Evolutionary conservation across 2,797 vertebrate species (phyloP), one percentile per base, ranked within the genome.

Genomic region (Peromyscus nudipes): DNA sequence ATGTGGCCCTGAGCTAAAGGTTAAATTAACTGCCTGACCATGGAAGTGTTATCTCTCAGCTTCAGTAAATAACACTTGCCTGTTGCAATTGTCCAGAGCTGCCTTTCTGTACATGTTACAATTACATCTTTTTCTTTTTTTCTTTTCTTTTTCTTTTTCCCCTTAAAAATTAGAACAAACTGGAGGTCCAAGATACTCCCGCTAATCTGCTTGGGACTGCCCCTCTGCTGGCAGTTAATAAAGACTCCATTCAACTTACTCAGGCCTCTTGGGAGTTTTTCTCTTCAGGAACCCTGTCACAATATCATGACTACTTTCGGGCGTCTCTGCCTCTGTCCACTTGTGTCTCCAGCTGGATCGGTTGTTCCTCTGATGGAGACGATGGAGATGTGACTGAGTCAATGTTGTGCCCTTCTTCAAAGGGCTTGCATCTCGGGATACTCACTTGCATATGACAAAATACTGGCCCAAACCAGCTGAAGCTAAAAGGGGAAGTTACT

Each of bases 361-460:
- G 19, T n/a, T 67, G 43, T 29, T 49, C 13, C 1, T 49, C 82
- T 46, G 57, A 27, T 40, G 49, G 27, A 79, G 52, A 91, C 5
- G 2, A 14, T 57, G 49, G 27, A 79, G 52, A 91, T 7, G 3
- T 14, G 49, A 10, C 31, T n/a, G 19, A 67, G 23, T 75, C 31
- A n/a, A 25, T 73, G 29, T 40, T 69, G 1, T 46, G 10, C 25
- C 34, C 49, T 34, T 23, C 52, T 49, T 64, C 75, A n/a, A 73
- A 75, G 17, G 16, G 55, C 31, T 8, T 23, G 55, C 4, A 46
- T 76, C 34, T 81, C 65, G 37, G 52, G 67, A 83, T 40, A 80
- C 17, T 64, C 55, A 67, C 37, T 84, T 88, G 11, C 52, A 84
- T 57, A 37, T 86, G 81, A 87, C 46, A 92, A 75, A 95, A 89